These are phyloP conservation scores for Monodelphis domestica DNA, from an alignment of 2,797 vertebrate genomes.

Conservation along the genomic window DNA sequence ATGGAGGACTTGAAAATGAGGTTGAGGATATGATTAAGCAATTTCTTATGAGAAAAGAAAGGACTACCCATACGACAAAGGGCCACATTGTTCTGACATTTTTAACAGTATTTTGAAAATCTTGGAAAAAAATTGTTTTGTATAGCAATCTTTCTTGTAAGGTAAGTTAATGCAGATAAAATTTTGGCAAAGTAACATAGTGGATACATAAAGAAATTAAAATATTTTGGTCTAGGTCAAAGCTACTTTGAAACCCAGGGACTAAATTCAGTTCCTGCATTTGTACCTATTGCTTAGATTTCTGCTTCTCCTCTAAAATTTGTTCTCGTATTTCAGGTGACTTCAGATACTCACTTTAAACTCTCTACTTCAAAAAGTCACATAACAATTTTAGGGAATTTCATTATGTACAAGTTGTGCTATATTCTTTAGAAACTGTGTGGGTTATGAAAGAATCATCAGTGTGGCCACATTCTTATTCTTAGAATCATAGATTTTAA, in stretches of 20 bases:
- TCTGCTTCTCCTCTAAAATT: neutral
- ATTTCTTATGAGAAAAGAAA: neutral
- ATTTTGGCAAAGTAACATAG: neutral
- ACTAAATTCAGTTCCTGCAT: neutral
- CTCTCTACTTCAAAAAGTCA: neutral
- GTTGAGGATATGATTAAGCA: slow-evolving; percentile 41
- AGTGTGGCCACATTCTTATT: neutral
- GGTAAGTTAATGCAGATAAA: neutral
- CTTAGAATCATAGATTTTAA: neutral
- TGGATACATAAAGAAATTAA: neutral
- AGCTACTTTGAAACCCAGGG: neutral
- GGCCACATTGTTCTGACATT: neutral
- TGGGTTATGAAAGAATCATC: neutral
- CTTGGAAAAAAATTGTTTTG: neutral
- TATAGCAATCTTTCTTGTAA: neutral
- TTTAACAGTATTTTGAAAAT: neutral
- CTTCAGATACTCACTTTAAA: neutral
- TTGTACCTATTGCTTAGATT: neutral
- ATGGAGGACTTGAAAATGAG: slow-evolving; percentile 38
- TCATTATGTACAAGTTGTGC: neutral
- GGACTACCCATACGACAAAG: neutral
- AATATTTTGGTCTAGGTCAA: neutral
- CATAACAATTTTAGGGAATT: neutral
- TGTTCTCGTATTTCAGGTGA: neutral
- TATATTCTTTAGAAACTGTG: neutral